Evolutionary conservation across 2,113 vertebrate genomes (phyloP).

Genomic region (Poecilia latipinna): DNA sequence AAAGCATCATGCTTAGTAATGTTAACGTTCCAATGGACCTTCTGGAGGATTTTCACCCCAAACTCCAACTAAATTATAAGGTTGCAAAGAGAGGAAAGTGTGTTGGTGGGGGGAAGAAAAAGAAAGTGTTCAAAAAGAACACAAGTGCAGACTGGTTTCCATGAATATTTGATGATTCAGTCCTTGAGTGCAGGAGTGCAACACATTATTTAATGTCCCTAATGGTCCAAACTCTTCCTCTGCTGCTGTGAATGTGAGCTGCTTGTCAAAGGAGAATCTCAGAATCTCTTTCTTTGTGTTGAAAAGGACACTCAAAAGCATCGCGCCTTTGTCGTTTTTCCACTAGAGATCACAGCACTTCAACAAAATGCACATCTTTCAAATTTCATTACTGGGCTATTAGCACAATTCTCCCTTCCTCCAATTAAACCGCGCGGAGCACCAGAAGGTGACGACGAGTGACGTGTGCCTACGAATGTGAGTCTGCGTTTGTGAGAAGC

Average conservation of each 20-base stretch:
- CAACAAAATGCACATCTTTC: conserved; percentile 33
- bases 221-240: conserved; percentile 43
- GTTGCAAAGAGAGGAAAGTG: conserved; percentile 33
- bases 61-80: conserved; percentile 62
- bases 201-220: conserved; percentile 60
- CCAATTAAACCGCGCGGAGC: conserved; percentile 73
- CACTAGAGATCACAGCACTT: not conserved
- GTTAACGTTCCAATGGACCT: conserved; percentile 35
- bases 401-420: conserved; percentile 28
- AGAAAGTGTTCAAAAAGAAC: conserved; percentile 59
- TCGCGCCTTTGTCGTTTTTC: conserved; percentile 30
- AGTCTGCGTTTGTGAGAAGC: conserved; percentile 60
- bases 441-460: conserved; percentile 54
- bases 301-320: not conserved
- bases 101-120: conserved; percentile 30
- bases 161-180: conserved; percentile 74
- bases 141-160: conserved; percentile 51
- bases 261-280: conserved; percentile 16
- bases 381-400: conserved; percentile 39
- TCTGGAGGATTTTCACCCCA: conserved; percentile 18
- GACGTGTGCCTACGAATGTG: conserved; percentile 59
- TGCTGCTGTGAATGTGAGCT: conserved; percentile 38
- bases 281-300: conserved; percentile 10
- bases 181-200: conserved; percentile 62
- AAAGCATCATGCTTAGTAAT: conserved; percentile 41